Percentiles rank a stretch among this genome's conserved stretches.
phyloP scores from a whole-genome alignment of 1,140 invertebrate species.

The Teleopsis dalmanni region DNA sequence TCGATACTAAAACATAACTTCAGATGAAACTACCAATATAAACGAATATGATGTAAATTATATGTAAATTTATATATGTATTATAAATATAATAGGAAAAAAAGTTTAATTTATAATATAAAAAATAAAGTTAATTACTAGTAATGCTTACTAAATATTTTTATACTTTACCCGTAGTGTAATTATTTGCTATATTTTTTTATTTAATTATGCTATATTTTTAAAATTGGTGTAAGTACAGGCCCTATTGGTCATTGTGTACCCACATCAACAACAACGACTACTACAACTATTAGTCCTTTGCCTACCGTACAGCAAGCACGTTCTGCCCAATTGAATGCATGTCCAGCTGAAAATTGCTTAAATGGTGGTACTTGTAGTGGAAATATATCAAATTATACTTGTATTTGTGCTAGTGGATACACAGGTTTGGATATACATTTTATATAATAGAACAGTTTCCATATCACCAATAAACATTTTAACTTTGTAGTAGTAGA shows the following conservation, averaged over 20 bases:
- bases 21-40: no score
- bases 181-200: no score
- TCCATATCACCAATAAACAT: not conserved
- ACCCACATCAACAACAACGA: constrained; percentile 19
- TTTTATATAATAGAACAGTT: not conserved
- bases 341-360: constrained; percentile 43
- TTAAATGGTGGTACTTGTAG: constrained; percentile 45
- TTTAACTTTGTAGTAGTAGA: no score
- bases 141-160: no score
- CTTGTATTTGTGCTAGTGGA: constrained; percentile 49
- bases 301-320: constrained; percentile 6
- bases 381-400: constrained; percentile 45
- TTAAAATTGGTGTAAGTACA: constrained; percentile 19
- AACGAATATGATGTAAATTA: no score
- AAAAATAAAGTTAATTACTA: not conserved
- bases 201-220: no score
- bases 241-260: constrained; percentile 42
- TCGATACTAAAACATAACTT: no score
- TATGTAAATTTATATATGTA: not conserved
- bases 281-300: constrained; percentile 17
- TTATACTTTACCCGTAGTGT: no score
- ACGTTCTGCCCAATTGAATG: constrained; percentile 39
- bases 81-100: not conserved
- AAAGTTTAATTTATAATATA: not conserved
- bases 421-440: constrained; percentile 47